phyloP scores from a whole-genome alignment of 64 coral and sea anemone genomes.

The Montipora efflorescens region DNA sequence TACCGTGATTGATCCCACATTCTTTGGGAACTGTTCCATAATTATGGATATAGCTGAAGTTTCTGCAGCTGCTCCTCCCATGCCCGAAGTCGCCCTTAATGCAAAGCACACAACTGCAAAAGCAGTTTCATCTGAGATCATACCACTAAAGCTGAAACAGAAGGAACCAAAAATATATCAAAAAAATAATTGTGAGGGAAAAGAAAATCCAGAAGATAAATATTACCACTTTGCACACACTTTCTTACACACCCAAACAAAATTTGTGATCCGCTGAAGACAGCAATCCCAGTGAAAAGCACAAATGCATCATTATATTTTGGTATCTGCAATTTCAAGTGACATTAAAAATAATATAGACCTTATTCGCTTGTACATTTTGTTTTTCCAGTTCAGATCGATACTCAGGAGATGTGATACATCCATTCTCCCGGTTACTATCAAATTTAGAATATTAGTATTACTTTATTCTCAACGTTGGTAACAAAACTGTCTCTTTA shows the following conservation, averaged over 20 bases:
- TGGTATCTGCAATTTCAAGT: slow-evolving; percentile 25
- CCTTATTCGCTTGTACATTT: no score
- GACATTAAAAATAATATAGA: not conserved
- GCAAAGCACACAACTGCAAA: not conserved
- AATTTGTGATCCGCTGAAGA: slow-evolving; percentile 9
- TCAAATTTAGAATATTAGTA: no score
- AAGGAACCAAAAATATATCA: no score
- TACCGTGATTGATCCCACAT: not conserved
- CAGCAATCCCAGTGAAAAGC: slow-evolving; percentile 3
- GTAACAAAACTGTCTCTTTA: no score
- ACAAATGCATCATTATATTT: slow-evolving; percentile 8
- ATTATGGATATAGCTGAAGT: not conserved
- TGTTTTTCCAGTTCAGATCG: no score
- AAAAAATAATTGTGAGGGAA: no score
- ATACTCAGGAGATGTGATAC: no score
- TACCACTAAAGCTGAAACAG: slow-evolving; percentile 13
- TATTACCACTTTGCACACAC: not conserved
- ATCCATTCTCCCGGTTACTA: no score
- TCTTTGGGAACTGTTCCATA: not conserved
- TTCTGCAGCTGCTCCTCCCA: slow-evolving; percentile 23
- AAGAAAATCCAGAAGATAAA: not conserved
- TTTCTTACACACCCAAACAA: slow-evolving; percentile 13
- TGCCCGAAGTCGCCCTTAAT: not conserved
- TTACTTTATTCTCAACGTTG: no score
- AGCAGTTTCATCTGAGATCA: not conserved